Evolutionary conservation across 2,797 vertebrate genomes (phyloP).

Genomic region (Naso thynnoides): DNA sequence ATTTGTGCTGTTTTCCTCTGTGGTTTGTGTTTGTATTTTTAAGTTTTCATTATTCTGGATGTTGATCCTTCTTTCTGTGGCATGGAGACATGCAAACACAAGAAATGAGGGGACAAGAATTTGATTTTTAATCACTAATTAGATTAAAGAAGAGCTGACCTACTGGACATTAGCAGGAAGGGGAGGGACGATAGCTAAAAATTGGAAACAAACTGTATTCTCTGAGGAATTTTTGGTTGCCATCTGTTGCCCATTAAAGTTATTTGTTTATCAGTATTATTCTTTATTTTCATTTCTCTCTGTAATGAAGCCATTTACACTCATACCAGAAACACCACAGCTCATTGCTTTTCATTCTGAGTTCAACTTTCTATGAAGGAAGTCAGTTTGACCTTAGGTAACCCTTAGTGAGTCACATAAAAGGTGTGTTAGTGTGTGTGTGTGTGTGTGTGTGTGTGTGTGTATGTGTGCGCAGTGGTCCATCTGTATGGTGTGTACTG

Average conservation of each 20-base stretch:
- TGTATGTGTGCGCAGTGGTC: slow-evolving; percentile 15
- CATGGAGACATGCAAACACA: slow-evolving; percentile 42
- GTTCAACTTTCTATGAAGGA: slow-evolving; percentile 13
- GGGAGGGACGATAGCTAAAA: slow-evolving; percentile 15
- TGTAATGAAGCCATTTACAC: slow-evolving; percentile 38
- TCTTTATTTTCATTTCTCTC: slow-evolving; percentile 71
- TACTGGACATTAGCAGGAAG: slow-evolving; percentile 41
- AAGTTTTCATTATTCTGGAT: slow-evolving; percentile 62
- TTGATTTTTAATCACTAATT: slow-evolving; percentile 18
- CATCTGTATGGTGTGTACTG: slow-evolving; percentile 24
- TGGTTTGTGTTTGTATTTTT: slow-evolving; percentile 57
- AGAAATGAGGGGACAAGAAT: slow-evolving; percentile 29
- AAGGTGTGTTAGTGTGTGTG: slow-evolving; percentile 24
- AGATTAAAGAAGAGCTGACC: slow-evolving; percentile 39
- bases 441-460: slow-evolving; percentile 13
- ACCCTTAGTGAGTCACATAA: slow-evolving; percentile 39
- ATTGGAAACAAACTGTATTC: slow-evolving; percentile 66
- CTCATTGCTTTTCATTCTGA: slow-evolving; percentile 31
- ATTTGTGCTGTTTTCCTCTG: slow-evolving; percentile 35
- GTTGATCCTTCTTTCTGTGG: slow-evolving; percentile 62
- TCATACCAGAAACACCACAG: slow-evolving; percentile 36
- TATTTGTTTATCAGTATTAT: slow-evolving; percentile 79
- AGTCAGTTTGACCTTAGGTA: slow-evolving; percentile 52
- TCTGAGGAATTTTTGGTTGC: slow-evolving; percentile 72
- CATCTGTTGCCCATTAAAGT: slow-evolving; percentile 83